phyloP scores from a whole-genome alignment of 2,113 vertebrate genomes.

The Columba livia region DNA sequence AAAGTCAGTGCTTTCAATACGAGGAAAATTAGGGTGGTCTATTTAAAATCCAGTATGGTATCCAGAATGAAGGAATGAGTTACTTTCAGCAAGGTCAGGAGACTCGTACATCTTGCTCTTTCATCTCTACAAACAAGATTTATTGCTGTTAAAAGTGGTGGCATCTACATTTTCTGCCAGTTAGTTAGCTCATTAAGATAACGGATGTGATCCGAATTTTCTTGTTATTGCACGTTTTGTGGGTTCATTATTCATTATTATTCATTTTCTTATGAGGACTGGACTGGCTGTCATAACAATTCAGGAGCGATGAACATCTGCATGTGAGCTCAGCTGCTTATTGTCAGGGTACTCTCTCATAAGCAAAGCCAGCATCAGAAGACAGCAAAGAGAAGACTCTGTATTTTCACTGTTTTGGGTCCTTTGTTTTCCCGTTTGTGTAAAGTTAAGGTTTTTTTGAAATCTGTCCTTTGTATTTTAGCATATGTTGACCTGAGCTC shows the following conservation, averaged over 20 bases:
- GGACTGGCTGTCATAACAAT: not conserved
- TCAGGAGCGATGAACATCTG: not conserved
- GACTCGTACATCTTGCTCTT: accelerated
- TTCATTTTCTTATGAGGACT: not conserved
- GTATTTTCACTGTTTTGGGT: not conserved
- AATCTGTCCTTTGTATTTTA: not conserved
- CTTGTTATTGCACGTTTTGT: not conserved
- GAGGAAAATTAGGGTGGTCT: not conserved
- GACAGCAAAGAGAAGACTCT: not conserved
- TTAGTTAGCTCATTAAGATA: not conserved
- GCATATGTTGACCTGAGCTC: not conserved
- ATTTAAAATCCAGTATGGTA: not conserved
- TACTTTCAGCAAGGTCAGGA: not conserved
- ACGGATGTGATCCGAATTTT: not conserved
- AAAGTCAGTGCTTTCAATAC: not conserved
- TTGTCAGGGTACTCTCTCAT: not conserved
- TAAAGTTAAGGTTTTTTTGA: not conserved
- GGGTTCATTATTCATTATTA: not conserved
- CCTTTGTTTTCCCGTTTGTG: not conserved
- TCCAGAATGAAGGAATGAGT: not conserved
- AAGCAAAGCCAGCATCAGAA: not conserved
- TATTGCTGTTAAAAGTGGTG: not conserved
- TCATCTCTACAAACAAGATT: not conserved
- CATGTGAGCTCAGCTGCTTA: not conserved
- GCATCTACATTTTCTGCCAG: not conserved